A percentile compares a stretch with the other conserved stretches of the same genome.
These are phyloP conservation scores for Dicroscelio sp. DNA, from an alignment of 2,888 invertebrate genomes.

Conservation along the genomic window DNA sequence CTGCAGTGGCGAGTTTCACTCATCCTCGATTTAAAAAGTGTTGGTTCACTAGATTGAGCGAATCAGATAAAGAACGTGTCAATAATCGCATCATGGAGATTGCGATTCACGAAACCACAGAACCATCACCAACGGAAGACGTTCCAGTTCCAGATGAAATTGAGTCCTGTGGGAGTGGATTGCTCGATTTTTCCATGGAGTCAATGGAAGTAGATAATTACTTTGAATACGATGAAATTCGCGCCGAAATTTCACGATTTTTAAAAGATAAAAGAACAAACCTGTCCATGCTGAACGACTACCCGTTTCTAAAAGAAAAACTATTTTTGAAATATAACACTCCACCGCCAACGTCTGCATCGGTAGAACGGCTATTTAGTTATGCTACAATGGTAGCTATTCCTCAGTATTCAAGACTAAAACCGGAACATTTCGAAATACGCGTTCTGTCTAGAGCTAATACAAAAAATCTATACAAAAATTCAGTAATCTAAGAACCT, in stretches of 20 bases:
- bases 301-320: neutral
- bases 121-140: neutral
- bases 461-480: too few species aligned
- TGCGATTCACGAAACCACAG: neutral
- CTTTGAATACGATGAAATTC: neutral
- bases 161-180: neutral
- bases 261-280: neutral
- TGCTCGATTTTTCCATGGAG: constrained; percentile 4
- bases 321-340: too few species aligned
- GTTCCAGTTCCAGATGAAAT: neutral
- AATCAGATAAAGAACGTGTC: neutral
- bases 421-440: neutral
- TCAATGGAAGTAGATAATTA: constrained; percentile 22
- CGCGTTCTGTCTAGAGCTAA: neutral
- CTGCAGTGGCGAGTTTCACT: constrained; percentile 5
- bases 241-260: neutral
- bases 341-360: too few species aligned
- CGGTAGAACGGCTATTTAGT: too few species aligned
- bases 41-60: constrained; percentile 1
- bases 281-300: neutral
- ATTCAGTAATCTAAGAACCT: too few species aligned
- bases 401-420: neutral
- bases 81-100: constrained; percentile 1
- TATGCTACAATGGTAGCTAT: neutral
- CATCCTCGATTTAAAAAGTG: constrained; percentile 11